Evolutionary conservation across 2,113 vertebrate species (phyloP).

Genomic region (Corythoichthys haematopterus): DNA sequence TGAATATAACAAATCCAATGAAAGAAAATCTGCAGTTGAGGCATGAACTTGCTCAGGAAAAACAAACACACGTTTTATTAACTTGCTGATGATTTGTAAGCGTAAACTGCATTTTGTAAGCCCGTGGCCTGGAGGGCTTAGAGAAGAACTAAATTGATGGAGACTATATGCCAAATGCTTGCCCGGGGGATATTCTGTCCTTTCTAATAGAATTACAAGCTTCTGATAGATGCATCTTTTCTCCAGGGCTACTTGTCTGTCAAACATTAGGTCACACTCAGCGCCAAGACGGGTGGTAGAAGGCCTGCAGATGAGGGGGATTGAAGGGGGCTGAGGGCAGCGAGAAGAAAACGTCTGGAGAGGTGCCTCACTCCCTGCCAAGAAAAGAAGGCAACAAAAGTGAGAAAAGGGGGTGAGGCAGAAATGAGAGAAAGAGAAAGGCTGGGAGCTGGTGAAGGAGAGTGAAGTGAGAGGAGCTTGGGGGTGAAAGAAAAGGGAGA

Average conservation of each 20-base stretch:
- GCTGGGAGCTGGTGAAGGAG: conserved; percentile 48
- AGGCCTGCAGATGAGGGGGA: not conserved
- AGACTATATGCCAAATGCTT: conserved; percentile 55
- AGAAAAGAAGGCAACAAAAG: conserved; percentile 66
- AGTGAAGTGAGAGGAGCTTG: conserved; percentile 48
- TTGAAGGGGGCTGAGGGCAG: conserved; percentile 34
- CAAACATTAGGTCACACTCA: conserved; percentile 76
- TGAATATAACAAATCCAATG: conserved; percentile 39
- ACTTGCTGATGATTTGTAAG: conserved; percentile 58
- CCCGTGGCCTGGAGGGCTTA: conserved; percentile 46
- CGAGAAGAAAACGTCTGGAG: conserved; percentile 52
- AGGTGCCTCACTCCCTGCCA: conserved; percentile 62
- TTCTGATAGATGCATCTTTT: conserved; percentile 67
- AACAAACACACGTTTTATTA: conserved; percentile 34
- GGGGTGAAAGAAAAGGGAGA: conserved; percentile 61
- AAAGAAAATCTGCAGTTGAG: conserved; percentile 8
- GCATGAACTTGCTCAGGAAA: not conserved
- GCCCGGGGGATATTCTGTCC: conserved; percentile 51
- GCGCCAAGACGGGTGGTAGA: conserved; percentile 41
- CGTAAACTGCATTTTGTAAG: conserved; percentile 50
- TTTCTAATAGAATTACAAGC: conserved; percentile 73
- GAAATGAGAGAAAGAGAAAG: conserved; percentile 38
- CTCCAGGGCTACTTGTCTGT: conserved; percentile 71
- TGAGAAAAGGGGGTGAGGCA: conserved; percentile 37
- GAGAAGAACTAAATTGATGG: conserved; percentile 54